Conservation (phyloP, 2,113 vertebrate genomes). For the Epinephelus moara region DNA sequence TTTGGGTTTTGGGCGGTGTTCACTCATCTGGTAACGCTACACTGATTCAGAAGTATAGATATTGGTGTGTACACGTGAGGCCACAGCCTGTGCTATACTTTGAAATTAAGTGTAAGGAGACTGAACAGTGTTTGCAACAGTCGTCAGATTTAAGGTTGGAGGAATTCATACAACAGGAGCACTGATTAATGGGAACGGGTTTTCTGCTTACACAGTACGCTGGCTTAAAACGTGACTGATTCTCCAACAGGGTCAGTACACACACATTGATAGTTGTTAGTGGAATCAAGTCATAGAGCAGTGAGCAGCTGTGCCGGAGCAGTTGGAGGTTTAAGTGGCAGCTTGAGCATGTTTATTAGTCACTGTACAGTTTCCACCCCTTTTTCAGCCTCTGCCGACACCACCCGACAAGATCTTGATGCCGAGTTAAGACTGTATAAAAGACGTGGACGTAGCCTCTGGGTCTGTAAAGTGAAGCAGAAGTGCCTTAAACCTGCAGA, state of each 20-base stretch:
- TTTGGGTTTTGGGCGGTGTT: background rate
- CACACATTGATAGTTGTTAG: too few species aligned
- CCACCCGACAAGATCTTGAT: too few species aligned
- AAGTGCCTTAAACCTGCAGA: too few species aligned
- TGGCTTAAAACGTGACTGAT: too few species aligned
- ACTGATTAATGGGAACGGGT: background rate
- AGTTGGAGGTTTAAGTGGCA: background rate
- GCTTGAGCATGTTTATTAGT: background rate
- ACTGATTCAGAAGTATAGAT: constrained; percentile 9
- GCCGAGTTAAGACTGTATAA: too few species aligned
- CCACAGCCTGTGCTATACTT: background rate
- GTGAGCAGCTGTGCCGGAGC: background rate
- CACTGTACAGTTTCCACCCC: background rate
- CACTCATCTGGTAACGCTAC: background rate
- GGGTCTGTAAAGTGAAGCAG: too few species aligned
- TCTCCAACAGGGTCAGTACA: too few species aligned
- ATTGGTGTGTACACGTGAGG: background rate
- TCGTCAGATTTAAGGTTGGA: background rate
- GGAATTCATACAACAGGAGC: background rate
- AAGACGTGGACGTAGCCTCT: too few species aligned
- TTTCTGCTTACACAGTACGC: background rate
- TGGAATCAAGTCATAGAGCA: too few species aligned
- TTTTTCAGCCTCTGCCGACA: background rate
- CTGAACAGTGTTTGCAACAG: background rate
- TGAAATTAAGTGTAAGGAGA: background rate